Base-by-base conservation (phyloP, 2,113 vertebrate species). In the Strix uralensis region DNA sequence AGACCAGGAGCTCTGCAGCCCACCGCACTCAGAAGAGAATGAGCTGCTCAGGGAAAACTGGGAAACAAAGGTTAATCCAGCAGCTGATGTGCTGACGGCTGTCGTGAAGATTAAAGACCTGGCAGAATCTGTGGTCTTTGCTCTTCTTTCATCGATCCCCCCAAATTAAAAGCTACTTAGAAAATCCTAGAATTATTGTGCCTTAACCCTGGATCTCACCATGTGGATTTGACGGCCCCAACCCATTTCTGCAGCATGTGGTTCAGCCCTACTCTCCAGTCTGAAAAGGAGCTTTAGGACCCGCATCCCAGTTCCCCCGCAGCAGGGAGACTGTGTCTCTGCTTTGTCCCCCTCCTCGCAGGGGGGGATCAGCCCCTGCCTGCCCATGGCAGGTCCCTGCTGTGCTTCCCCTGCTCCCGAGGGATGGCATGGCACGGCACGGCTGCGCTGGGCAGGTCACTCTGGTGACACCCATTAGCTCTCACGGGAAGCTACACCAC, bases 401-500 rank as follows among this genome's bases (percentile, higher is more conserved):
- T 27, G 2, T 1, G 55, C 77, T 1, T 0, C 6, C 15, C 52
- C 65, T 13, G n/a, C 38, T 51, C 27, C 61, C 4, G 7, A 29
- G 2, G 63, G 42, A 23, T 3, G 4, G 67, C 85, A 16, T 0
- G 1, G 75, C 58, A 13, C 3, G 2, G 70, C 54, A 26, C 9
- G 5, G 81, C 32, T 3, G 38, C 0, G 4, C 81, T 6, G 23
- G 58, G 66, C 69, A 34, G 40, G 63, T 61, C 6, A 36, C 47
- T 38, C 38, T 3, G 83, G 88, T 95, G 91, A 95, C 52, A 89
- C 66, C 95, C 88, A 46, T 94, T 74, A 92, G n/a, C 75, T 73
- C 85, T 93, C 89, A 96, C 36, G 87, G 96, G 95, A 91, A 92
- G 94, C 94, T 32, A 49, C 86, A 84, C 67, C 18, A 86, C 83